Conservation (phyloP, 2,113 vertebrate genomes). For the Dunckerocampus dactyliophorus region DNA sequence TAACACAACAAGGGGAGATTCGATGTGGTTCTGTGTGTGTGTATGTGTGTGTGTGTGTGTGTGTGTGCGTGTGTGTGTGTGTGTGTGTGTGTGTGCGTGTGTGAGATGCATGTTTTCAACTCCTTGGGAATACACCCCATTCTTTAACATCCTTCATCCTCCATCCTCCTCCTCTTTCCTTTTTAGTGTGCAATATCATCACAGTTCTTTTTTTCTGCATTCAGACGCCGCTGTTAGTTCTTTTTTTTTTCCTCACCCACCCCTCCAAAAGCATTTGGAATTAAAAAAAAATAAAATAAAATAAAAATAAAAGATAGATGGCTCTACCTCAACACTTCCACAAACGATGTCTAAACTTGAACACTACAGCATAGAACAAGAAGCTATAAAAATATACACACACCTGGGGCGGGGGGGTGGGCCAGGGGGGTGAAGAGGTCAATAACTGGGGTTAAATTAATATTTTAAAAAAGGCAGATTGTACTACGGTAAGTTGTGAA, state of each 20-base stretch:
- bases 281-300: slow-evolving; percentile 38
- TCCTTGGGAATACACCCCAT: slow-evolving; percentile 38
- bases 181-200: slow-evolving; percentile 60
- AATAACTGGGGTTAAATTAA: slow-evolving; percentile 74
- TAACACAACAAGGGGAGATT: slow-evolving; percentile 9
- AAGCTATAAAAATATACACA: slow-evolving; percentile 80
- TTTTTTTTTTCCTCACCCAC: slow-evolving; percentile 29
- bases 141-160: slow-evolving; percentile 46
- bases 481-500: slow-evolving; percentile 34
- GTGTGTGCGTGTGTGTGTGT: slow-evolving; percentile 10
- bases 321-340: slow-evolving; percentile 82
- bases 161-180: slow-evolving; percentile 45
- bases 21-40: neutral
- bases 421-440: slow-evolving; percentile 29
- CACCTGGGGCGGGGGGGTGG: slow-evolving; percentile 11
- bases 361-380: slow-evolving; percentile 79
- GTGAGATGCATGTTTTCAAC: slow-evolving; percentile 37
- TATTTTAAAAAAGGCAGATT: slow-evolving; percentile 39
- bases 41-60: slow-evolving; percentile 1
- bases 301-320: slow-evolving; percentile 65
- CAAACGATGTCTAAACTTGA: slow-evolving; percentile 78
- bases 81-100: slow-evolving; percentile 5
- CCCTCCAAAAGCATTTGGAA: slow-evolving; percentile 52
- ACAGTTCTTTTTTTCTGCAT: slow-evolving; percentile 49
- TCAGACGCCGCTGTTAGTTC: slow-evolving; percentile 42